Base-by-base conservation (phyloP, 2,797 vertebrate species). In the Spinus pinus region DNA sequence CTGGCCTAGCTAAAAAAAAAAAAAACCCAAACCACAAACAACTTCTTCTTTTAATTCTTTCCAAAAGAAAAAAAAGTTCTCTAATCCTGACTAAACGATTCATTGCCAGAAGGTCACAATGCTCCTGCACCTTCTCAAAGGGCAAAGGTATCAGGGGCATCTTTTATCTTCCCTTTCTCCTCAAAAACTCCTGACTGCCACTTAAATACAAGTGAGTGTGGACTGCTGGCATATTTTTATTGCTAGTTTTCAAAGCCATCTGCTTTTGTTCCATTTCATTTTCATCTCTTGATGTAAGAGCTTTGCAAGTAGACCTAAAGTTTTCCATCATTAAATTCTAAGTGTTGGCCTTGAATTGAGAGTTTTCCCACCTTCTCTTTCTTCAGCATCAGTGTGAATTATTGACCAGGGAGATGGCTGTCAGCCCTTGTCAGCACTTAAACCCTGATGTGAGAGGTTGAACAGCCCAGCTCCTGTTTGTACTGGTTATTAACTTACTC, bases 311-410 rank as follows among this genome's bases (percentile, higher is more conserved):
- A 82, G 50, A 50, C 42, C 35, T 87, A 15, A 91, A 70, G 49
- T 91, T 93, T 88, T 86, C 92, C 84, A 16, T 92, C 94, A 86
- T 88, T 94, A 93, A 94, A 85, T 80, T 31, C 1, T n/a, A 88
- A 88, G n/a, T 5, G 17, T n/a, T 87, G 72, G 81, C 84, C 46
- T 84, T 25, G 22, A 79, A 65, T 47, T 42, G 18, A 21, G 50
- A 51, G 39, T 41, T 91, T 86, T 51, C 90, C 79, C 65, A 91
- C 91, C 87, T 93, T 71, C 88, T 71, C 64, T 41, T 93, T 73
- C 84, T 87, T 78, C 78, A 74, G 46, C 84, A 71, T n/a, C 78
- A 69, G 23, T 8, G 41, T 67, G 81, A 92, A 47, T 94, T 85
- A 92, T 35, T 80, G 78, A 89, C 65, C 49, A 69, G 35, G 58